phyloP scores from a whole-genome alignment of 2,113 vertebrate species.

The Entomyzon cyanotis region DNA sequence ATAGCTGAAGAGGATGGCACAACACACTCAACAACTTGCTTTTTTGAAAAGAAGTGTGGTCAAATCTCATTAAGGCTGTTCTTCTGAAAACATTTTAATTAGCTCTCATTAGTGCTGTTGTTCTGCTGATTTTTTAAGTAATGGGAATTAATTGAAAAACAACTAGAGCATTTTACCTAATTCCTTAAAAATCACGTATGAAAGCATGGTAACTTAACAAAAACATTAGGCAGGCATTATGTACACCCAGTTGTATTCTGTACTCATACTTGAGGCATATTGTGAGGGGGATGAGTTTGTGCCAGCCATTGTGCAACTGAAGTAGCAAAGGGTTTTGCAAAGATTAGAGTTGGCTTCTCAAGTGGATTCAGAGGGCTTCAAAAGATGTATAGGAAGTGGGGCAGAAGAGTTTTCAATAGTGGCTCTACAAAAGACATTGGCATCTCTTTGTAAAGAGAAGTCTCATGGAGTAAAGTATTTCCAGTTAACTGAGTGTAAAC shows the following conservation, averaged over 20 bases:
- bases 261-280: fast-evolving
- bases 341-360: neutral
- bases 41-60: neutral
- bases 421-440: neutral
- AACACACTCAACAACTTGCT: neutral
- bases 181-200: neutral
- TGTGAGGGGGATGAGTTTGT: neutral
- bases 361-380: neutral
- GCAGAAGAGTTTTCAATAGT: neutral
- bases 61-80: neutral
- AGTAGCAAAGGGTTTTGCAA: neutral
- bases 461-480: neutral
- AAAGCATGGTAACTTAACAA: neutral
- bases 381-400: neutral
- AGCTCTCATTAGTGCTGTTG: neutral
- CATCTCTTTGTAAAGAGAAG: neutral
- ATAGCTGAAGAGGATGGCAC: neutral
- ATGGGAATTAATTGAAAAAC: neutral
- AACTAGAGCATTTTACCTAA: neutral
- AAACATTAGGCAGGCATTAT: neutral
- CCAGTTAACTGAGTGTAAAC: neutral
- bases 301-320: neutral
- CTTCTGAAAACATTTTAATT: neutral
- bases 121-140: neutral
- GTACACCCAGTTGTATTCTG: neutral